Conservation (phyloP, 2,888 invertebrate genomes). For the Dasysyrphus tricinctus region DNA sequence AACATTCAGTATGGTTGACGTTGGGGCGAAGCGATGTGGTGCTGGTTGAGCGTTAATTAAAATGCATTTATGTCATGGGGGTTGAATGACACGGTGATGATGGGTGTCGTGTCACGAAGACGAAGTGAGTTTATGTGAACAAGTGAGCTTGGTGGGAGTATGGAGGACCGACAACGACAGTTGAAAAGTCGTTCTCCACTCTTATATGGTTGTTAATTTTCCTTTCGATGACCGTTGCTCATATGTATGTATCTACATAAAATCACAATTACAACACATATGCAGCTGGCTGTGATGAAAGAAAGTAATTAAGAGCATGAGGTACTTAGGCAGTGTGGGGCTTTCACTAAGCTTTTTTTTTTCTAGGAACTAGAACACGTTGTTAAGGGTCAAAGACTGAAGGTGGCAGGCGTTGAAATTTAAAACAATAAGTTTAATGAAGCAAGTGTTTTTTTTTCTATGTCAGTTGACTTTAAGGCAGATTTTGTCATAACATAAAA, state of each 20-base stretch:
- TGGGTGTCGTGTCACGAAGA: constrained; percentile 70
- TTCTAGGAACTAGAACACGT: constrained; percentile 24
- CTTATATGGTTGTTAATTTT: constrained; percentile 40
- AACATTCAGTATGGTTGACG: constrained; percentile 16
- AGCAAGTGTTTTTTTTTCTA: constrained; percentile 6
- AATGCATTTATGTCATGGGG: constrained; percentile 74
- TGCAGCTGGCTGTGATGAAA: constrained; percentile 51
- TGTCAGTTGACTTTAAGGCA: constrained; percentile 12
- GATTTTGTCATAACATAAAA: not conserved
- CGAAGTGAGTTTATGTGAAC: constrained; percentile 26
- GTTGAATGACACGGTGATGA: constrained; percentile 74
- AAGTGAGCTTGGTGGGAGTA: not conserved
- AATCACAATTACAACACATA: not conserved
- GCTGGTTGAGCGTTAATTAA: constrained; percentile 67
- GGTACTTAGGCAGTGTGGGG: constrained; percentile 43
- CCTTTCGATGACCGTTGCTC: constrained; percentile 61
- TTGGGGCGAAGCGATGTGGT: constrained; percentile 26
- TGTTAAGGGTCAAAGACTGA: constrained; percentile 46
- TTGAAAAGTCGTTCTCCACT: constrained; percentile 32
- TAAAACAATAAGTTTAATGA: constrained; percentile 33
- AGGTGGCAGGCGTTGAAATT: not conserved
- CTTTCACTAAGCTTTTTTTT: constrained; percentile 29
- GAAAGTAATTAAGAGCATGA: constrained; percentile 69
- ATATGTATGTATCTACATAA: not conserved
- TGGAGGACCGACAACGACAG: constrained; percentile 8